These are phyloP conservation scores for Sebastes alutus DNA, from an alignment of 2,797 vertebrate genomes.

Conservation along the genomic window DNA sequence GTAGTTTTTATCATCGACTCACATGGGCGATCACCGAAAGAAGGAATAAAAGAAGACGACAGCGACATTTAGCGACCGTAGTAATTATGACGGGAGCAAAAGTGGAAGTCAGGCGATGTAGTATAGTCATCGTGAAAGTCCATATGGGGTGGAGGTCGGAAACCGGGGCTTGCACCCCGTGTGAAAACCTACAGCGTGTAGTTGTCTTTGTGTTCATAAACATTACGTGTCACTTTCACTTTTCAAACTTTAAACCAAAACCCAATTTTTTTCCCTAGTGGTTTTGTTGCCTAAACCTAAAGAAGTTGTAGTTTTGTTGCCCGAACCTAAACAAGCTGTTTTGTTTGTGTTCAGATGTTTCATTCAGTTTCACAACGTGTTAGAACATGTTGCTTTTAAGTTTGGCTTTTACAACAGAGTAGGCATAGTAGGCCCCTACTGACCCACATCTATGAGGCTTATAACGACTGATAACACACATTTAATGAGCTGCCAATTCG, in stretches of 20 bases:
- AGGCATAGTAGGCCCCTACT: neutral
- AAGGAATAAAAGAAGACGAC: no score
- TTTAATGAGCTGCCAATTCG: no score
- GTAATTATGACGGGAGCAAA: neutral
- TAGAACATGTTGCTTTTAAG: no score
- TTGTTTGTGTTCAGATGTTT: no score
- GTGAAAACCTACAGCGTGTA: neutral
- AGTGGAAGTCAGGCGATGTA: no score
- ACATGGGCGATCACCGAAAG: no score
- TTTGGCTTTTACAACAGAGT: neutral
- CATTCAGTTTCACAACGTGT: no score
- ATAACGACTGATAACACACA: neutral
- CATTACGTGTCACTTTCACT: neutral
- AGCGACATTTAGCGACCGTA: neutral
- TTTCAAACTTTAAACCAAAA: neutral
- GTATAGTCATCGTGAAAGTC: no score
- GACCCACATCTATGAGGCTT: neutral
- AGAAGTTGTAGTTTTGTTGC: no score
- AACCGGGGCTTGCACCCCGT: neutral
- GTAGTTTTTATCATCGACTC: neutral
- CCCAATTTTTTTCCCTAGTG: rapidly evolving
- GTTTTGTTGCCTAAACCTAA: neutral
- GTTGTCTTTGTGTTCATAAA: neutral
- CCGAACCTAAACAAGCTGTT: no score
- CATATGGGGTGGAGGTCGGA: no score